Base-by-base conservation (phyloP, 2,888 invertebrate genomes). In the Coenonympha arcania region DNA sequence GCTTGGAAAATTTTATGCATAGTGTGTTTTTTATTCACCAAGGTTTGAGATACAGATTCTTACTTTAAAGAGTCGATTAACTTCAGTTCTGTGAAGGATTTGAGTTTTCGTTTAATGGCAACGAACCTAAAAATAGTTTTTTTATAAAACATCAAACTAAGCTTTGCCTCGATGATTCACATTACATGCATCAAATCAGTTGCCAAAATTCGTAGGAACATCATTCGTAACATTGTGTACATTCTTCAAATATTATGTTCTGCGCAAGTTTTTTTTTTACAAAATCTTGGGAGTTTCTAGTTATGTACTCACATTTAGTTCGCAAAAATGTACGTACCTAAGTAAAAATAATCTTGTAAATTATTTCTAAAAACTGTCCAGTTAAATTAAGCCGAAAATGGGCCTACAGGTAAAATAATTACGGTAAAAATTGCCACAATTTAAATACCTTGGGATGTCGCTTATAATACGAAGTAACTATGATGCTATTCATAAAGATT, bases 201-300 rank as follows among this genome's bases (percentile, higher is more conserved):
- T 55, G 52, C 55, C 49, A 55, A 54, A 45, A 24, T 45, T 36
- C 48, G 26, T 42, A 45, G 48, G 48, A 9, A 46, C 30, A 47
- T 33, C 2, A 28, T 11, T 28, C 28, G n/a, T 5, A 28, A 8
- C n/a, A 9, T 26, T 9, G 9, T n/a, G 30, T 47, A 45, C 41
- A 54, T 54, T 45, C 54, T 37, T 11, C 36, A 36, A 48, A n/a
- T n/a, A 51, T 45, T 41, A 33, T 43, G 31, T 42, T 45, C 34
- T 37, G 6, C 4, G 11, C 8, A 11, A 2, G 13, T 31, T 31
- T 31, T 11, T 31, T 13, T 15, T 15, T 8, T 31, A 15, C 6
- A 2, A n/a, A 13, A 8, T 11, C 6, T 5, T 13, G 8, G 15
- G 13, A 31, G n/a, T 31, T 3, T 31, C 4, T 31, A 31, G 31